Conservation (phyloP, 2,888 invertebrate genomes). For the Leptura quadrifasciata region DNA sequence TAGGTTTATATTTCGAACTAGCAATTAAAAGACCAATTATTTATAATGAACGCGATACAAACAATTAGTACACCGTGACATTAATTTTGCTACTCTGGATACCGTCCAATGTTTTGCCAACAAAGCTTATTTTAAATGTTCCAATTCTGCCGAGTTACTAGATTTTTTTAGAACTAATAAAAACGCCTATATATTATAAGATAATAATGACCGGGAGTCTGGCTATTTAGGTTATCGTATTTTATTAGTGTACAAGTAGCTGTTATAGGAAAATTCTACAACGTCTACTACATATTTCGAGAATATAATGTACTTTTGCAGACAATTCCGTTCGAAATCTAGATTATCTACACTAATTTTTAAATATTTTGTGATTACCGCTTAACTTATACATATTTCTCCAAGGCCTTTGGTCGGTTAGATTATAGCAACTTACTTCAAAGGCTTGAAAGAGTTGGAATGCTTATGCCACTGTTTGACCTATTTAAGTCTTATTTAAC, state of each 20-base stretch:
- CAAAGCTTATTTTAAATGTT: neutral
- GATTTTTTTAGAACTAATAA: neutral
- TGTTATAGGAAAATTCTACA: no score
- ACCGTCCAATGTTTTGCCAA: slow-evolving; percentile 7
- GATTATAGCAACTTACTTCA: no score
- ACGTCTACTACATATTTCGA: no score
- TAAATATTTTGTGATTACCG: no score
- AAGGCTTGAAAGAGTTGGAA: no score
- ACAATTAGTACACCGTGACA: slow-evolving; percentile 6
- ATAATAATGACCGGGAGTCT: neutral
- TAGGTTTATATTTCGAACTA: neutral
- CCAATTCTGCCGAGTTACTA: neutral
- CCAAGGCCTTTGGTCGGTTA: no score
- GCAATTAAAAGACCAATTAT: neutral
- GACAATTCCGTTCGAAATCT: no score
- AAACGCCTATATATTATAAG: neutral
- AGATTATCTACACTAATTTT: no score
- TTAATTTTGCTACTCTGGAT: neutral
- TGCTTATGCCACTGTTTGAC: no score
- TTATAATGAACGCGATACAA: slow-evolving; percentile 2
- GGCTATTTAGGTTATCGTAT: neutral
- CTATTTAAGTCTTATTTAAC: no score
- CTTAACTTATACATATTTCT: no score
- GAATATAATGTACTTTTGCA: no score
- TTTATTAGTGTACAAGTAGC: neutral